These are phyloP conservation scores for Petrocephalus sullivani DNA, from an alignment of 2,797 vertebrate genomes.

Conservation along the genomic window DNA sequence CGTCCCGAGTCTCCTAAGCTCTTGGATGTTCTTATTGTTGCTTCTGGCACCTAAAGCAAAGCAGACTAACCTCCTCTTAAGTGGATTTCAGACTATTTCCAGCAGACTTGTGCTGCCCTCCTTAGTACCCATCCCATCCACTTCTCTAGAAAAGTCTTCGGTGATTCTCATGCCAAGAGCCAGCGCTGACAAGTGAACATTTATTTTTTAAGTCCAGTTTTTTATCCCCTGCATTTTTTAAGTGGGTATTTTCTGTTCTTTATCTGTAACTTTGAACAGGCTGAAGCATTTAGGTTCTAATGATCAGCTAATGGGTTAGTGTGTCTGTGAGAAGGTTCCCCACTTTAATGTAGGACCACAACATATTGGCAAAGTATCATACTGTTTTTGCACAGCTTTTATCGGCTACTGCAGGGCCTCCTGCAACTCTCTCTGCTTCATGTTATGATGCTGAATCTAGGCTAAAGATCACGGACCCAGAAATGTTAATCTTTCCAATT, in stretches of 20 bases:
- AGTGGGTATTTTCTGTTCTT: no score
- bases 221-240: not conserved
- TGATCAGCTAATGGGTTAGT: not conserved
- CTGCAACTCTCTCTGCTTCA: not conserved
- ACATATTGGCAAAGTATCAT: not conserved
- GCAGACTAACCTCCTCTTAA: constrained; percentile 2
- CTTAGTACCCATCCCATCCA: not conserved
- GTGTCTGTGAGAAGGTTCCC: not conserved
- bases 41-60: constrained; percentile 3
- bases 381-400: not conserved
- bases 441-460: not conserved
- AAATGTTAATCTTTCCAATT: not conserved
- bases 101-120: not conserved
- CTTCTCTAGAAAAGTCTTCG: not conserved
- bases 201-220: not conserved
- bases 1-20: not conserved
- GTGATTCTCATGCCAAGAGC: not conserved
- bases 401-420: not conserved
- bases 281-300: not conserved
- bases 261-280: not conserved
- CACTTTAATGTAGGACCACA: not conserved
- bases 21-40: constrained; percentile 7
- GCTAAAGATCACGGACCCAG: not conserved
- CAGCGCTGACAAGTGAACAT: not conserved
- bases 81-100: constrained; percentile 11